A percentile compares a stretch with the other conserved stretches of the same genome.
Conservation (phyloP, 2,113 vertebrate species). For the Brevimyrus niger region DNA sequence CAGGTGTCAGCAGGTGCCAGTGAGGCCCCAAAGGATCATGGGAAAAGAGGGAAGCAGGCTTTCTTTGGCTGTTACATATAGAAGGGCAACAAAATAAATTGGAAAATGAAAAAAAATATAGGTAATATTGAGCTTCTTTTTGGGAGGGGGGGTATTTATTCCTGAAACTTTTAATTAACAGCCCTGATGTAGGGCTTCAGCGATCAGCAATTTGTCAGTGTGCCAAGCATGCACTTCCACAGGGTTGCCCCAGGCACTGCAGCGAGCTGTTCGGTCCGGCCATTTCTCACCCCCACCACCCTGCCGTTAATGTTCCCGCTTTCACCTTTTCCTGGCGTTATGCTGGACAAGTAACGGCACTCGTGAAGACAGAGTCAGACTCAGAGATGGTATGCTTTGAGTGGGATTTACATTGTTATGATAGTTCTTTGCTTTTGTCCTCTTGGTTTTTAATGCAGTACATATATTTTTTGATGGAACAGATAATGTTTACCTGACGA, state of each 20-base stretch:
- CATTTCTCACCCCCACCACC: neutral
- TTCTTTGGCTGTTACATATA: neutral
- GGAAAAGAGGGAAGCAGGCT: neutral
- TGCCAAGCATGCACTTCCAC: neutral
- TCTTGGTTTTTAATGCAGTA: neutral
- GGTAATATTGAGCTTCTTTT: neutral
- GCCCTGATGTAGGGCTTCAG: neutral
- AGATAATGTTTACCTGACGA: neutral
- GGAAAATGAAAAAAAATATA: neutral
- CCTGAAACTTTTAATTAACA: constrained; percentile 21
- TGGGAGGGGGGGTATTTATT: neutral
- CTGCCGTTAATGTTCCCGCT: neutral
- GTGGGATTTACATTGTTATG: neutral
- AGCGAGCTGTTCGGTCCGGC: neutral
- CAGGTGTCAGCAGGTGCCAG: neutral
- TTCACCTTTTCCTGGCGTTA: neutral
- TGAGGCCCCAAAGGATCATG: neutral
- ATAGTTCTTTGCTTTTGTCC: neutral
- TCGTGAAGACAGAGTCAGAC: neutral
- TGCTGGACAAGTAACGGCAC: neutral
- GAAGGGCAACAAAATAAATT: neutral
- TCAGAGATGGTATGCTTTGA: neutral
- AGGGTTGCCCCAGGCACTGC: neutral
- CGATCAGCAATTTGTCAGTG: neutral
- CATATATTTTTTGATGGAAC: neutral